phyloP scores from a whole-genome alignment of 2,888 invertebrate species.

The Junonia oenone region DNA sequence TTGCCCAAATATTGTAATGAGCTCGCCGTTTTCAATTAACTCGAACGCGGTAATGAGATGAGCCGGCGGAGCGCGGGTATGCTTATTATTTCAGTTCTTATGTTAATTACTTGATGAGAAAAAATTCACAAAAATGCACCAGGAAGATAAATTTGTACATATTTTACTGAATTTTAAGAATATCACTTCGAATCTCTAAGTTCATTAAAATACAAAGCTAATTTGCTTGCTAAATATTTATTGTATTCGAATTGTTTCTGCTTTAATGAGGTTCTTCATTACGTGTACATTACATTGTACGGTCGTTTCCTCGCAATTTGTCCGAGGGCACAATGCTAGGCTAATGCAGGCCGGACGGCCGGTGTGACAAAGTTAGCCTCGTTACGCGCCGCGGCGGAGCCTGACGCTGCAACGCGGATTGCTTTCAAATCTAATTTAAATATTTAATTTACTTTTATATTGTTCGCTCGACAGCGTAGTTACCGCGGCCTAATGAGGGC shows the following conservation, averaged over 20 bases:
- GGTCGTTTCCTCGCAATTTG: not conserved
- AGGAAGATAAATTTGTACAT: not conserved
- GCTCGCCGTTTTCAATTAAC: slow-evolving; percentile 43
- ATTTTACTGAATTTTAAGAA: not conserved
- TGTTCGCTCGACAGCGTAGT: not conserved
- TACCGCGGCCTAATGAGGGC: not conserved
- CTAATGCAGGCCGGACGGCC: slow-evolving; percentile 3
- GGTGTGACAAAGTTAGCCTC: slow-evolving; percentile 13
- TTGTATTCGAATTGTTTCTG: not conserved
- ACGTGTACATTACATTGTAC: not conserved
- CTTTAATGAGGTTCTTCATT: not conserved
- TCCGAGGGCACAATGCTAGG: not conserved
- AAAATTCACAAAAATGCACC: not conserved
- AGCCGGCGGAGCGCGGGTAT: slow-evolving; percentile 8
- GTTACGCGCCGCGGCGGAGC: slow-evolving; percentile 10
- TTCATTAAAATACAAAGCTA: not conserved
- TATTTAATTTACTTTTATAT: not conserved
- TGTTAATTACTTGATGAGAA: slow-evolving; percentile 3
- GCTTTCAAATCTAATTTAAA: not conserved
- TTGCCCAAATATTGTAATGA: slow-evolving; percentile 54
- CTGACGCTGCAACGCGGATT: not conserved
- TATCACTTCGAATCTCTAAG: not conserved
- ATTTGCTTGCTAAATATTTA: not conserved
- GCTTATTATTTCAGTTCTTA: slow-evolving; percentile 8
- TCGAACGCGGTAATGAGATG: slow-evolving; percentile 45